phyloP scores from a whole-genome alignment of 2,113 vertebrate genomes.

The Heptranchias perlo region DNA sequence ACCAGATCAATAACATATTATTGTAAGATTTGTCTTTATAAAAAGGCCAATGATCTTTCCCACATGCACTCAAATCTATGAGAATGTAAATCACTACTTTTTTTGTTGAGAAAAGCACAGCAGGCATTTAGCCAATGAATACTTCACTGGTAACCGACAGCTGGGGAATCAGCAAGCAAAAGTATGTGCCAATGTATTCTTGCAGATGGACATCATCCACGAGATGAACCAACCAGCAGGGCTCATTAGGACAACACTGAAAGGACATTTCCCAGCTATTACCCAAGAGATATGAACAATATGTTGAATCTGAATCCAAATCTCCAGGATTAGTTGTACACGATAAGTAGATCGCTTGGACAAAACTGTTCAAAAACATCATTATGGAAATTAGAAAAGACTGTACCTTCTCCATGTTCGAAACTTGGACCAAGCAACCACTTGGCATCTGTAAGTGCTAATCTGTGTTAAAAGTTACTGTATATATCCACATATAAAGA shows the following conservation, averaged over 20 bases:
- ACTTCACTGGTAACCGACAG: background rate
- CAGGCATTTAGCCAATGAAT: conserved; percentile 25
- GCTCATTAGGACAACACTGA: background rate
- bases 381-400: background rate
- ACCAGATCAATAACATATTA: conserved; percentile 12
- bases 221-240: conserved; percentile 5
- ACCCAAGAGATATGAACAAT: background rate
- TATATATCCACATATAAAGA: background rate
- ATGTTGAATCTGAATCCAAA: background rate
- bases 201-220: background rate
- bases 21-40: conserved; percentile 15
- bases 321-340: too few species aligned
- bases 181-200: background rate
- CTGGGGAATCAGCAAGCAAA: conserved; percentile 27
- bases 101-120: conserved; percentile 34
- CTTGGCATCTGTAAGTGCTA: background rate
- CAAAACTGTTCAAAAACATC: too few species aligned
- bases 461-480: background rate
- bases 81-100: conserved; percentile 22
- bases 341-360: too few species aligned
- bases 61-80: conserved; percentile 2
- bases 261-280: conserved; percentile 6
- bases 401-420: background rate
- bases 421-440: background rate
- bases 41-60: conserved; percentile 21